A percentile compares a stretch with the other conserved stretches of the same genome.
These are phyloP conservation scores for Leucoptera coffeella DNA, from an alignment of 2,888 invertebrate species.

Conservation along the genomic window DNA sequence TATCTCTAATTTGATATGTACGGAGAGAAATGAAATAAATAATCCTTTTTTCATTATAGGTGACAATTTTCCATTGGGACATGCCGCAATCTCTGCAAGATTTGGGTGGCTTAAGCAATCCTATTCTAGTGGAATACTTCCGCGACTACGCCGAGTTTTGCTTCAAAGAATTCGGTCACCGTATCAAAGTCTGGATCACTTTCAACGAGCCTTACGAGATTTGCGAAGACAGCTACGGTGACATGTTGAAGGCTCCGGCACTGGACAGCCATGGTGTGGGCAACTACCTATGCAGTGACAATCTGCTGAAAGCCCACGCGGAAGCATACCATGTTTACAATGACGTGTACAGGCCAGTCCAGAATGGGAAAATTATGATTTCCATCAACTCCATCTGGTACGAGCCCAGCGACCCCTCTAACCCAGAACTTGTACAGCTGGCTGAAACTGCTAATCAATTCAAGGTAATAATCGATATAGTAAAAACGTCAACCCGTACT, in stretches of 20 bases:
- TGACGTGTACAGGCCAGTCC: constrained; percentile 44
- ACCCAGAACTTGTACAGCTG: constrained; percentile 28
- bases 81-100: constrained; percentile 55
- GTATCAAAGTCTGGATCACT: constrained; percentile 62
- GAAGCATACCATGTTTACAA: constrained; percentile 60
- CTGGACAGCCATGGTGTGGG: constrained; percentile 49
- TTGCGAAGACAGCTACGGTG: constrained; percentile 49
- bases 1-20: no score
- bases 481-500: no score
- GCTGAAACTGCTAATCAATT: constrained; percentile 47
- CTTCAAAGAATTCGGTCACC: constrained; percentile 49
- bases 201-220: constrained; percentile 61
- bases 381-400: constrained; percentile 51
- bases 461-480: no score
- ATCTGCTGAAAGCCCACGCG: constrained; percentile 61
- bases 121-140: constrained; percentile 46
- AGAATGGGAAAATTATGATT: constrained; percentile 51
- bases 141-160: constrained; percentile 49
- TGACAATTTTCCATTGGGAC: constrained; percentile 65
- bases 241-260: constrained; percentile 45
- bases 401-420: constrained; percentile 32
- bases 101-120: constrained; percentile 50
- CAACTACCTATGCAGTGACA: constrained; percentile 60
- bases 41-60: no score
- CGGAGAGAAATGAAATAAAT: no score